Evolutionary conservation across 2,797 vertebrate genomes (phyloP).

Genomic region (Schizopygopsis malacanthus): DNA sequence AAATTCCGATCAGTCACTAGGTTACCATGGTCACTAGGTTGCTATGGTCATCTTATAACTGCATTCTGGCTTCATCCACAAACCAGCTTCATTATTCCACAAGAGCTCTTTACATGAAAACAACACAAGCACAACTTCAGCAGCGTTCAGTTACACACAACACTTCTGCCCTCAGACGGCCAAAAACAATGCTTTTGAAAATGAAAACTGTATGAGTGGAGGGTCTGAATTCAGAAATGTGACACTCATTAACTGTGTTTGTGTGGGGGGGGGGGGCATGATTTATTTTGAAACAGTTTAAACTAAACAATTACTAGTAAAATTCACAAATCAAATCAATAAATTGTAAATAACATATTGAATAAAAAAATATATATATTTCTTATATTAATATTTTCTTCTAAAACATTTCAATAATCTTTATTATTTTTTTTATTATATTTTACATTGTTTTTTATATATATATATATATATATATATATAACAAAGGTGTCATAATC

Average conservation of each 20-base stretch:
- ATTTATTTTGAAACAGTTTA: not conserved
- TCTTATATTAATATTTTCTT: not conserved
- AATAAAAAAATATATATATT: no score
- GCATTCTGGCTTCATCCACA: slow-evolving; percentile 26
- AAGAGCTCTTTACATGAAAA: not conserved
- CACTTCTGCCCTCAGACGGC: not conserved
- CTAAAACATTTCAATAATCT: not conserved
- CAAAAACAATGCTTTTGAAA: not conserved
- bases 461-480: no score
- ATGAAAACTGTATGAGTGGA: no score
- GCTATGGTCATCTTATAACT: slow-evolving; percentile 45
- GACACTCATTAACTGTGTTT: not conserved
- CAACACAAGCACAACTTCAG: not conserved
- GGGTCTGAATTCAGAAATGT: not conserved
- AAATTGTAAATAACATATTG: not conserved
- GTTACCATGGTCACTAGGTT: slow-evolving; percentile 55
- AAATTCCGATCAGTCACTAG: slow-evolving; percentile 41
- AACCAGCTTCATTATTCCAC: slow-evolving; percentile 14
- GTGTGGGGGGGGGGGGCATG: no score
- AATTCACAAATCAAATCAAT: not conserved
- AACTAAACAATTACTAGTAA: not conserved
- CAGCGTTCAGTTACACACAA: not conserved
- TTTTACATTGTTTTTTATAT: not conserved
- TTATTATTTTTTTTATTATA: not conserved
- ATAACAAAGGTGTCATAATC: not conserved